Evolutionary conservation across 2,888 invertebrate species (phyloP), one percentile per base, ranked within the genome.

Genomic region (Mongoloraphidia duomilia): DNA sequence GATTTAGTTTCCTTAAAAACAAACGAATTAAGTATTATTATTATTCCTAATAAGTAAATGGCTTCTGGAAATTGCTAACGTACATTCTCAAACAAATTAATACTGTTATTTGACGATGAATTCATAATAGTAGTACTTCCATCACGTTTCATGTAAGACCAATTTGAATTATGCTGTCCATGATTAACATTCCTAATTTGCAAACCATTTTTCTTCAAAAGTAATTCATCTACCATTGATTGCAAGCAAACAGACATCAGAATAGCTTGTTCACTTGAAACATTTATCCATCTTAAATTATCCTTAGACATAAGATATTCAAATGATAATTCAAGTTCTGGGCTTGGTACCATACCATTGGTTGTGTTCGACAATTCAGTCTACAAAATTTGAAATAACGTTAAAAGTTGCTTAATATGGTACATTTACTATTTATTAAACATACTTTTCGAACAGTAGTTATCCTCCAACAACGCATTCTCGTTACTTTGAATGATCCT

Each of bases 391-490:
- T 26, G 48, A 47, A 46, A 40, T 36, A 8, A 9, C 9, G 33
- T 34, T 34, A 39, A 39, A 45, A 35, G 9, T 33, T 2, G 11
- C 11, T 37, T 38, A 46, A 8, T 40, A 17, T 10, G 41, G 41
- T 49, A 52, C 51, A 49, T 56, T 50, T 9, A 26, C 41, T 17
- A 36, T 13, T 45, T 14, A 13, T 10, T 50, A 40, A 46, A 65
- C 75, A 75, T 66, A 85, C 84, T 57, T 72, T 71, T 63, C 86
- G 84, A 58, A 84, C 72, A 2, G 91, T 88, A 14, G 92, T 93
- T 44, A 97, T 92, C 58, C 96, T 77, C 97, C 97, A 98, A 61
- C 95, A 95, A 50, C 92, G 78, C 86, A 97, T 96, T 58, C 96
- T 75, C 1, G 95, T 96, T 38, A 96, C 92, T 67, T 91, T 89